Evolutionary conservation across 2,797 vertebrate species (phyloP).

Genomic region (Gadopsis marmoratus): DNA sequence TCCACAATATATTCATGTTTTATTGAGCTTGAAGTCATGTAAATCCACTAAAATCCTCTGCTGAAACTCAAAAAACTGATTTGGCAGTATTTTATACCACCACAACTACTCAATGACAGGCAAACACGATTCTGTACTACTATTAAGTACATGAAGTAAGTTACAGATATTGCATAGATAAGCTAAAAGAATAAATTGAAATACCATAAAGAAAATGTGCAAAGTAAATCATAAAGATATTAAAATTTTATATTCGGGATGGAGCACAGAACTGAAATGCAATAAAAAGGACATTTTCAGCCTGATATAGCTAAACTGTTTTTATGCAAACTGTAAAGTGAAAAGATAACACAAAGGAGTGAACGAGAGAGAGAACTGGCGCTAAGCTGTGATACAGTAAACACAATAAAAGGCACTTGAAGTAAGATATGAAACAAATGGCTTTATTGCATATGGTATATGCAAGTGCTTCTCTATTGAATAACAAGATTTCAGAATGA

Average conservation of each 20-base stretch:
- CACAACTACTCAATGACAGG: background rate
- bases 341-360: background rate
- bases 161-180: background rate
- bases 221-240: background rate
- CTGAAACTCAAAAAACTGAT: background rate
- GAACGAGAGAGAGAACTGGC: background rate
- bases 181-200: background rate
- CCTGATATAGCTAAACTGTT: background rate
- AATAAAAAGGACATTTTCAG: background rate
- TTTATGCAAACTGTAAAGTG: background rate
- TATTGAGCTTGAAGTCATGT: background rate
- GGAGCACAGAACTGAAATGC: background rate
- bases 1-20: background rate
- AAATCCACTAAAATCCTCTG: slow-evolving; percentile 2
- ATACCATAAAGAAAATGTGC: background rate
- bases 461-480: slow-evolving; percentile 27
- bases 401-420: slow-evolving; percentile 28
- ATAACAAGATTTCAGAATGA: slow-evolving; percentile 23
- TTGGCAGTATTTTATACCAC: slow-evolving; percentile 2
- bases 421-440: slow-evolving; percentile 25
- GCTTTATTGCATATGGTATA: slow-evolving; percentile 13
- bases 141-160: background rate
- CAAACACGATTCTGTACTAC: background rate
- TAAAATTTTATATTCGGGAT: background rate
- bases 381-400: slow-evolving; percentile 16